phyloP scores from a whole-genome alignment of 1,140 invertebrate species.

The Ganaspis sp. region DNA sequence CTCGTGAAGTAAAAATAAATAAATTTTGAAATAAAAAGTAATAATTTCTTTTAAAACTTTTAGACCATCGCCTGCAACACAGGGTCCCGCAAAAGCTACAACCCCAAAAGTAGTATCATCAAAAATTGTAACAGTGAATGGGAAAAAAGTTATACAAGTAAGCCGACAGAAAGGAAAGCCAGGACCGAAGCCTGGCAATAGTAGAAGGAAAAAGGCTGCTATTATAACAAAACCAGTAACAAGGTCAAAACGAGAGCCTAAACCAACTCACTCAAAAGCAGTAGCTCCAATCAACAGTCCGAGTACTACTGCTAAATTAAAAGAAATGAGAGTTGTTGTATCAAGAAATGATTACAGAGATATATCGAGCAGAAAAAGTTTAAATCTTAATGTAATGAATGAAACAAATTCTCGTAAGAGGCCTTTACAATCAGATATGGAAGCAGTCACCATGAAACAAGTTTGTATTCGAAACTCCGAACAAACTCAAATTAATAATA shows the following conservation, averaged over 20 bases:
- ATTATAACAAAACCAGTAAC: background rate
- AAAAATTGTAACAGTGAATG: background rate
- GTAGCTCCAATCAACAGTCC: background rate
- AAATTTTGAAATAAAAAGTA: too few relatives aligned
- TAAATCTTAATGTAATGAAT: background rate
- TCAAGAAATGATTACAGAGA: slow-evolving; percentile 9
- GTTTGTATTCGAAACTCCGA: background rate
- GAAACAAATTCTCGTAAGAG: background rate
- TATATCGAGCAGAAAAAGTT: background rate
- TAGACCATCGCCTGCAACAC: background rate
- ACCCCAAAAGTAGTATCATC: background rate
- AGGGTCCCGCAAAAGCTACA: background rate
- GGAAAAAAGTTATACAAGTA: background rate
- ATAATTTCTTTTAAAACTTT: background rate
- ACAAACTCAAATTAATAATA: background rate
- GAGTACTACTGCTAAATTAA: background rate
- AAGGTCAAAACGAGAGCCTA: background rate
- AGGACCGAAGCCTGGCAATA: slow-evolving; percentile 1
- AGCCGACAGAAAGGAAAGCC: background rate
- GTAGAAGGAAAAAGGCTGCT: background rate
- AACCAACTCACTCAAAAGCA: background rate
- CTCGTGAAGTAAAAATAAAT: too few relatives aligned
- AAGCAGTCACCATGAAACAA: background rate
- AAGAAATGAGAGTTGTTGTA: background rate
- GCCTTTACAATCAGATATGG: background rate